A percentile compares a stretch with the other conserved stretches of the same genome.
These are phyloP conservation scores for Numenius arquata DNA, from an alignment of 2,113 vertebrate species.

Conservation along the genomic window DNA sequence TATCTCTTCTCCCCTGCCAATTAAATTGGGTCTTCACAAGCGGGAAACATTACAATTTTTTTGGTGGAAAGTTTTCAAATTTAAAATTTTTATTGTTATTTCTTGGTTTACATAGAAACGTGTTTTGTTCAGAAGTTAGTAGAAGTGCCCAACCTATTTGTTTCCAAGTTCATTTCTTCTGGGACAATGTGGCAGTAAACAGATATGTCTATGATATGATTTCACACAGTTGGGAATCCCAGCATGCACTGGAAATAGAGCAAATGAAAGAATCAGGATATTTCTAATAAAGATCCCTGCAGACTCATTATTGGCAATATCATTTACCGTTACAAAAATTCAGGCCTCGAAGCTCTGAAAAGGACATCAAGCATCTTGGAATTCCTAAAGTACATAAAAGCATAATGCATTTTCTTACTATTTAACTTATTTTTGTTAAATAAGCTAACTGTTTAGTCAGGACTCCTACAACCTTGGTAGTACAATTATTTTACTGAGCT, in stretches of 20 bases:
- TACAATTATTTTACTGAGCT: background rate
- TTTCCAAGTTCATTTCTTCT: slow-evolving; percentile 39
- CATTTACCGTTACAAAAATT: slow-evolving; percentile 44
- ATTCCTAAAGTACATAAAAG: background rate
- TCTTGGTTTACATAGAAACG: background rate
- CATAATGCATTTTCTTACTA: background rate
- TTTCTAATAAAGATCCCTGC: slow-evolving; percentile 47
- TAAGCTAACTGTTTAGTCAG: background rate
- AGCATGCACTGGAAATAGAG: slow-evolving; percentile 52
- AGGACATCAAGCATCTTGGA: background rate
- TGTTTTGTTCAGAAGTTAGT: slow-evolving; percentile 5
- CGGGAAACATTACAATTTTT: background rate
- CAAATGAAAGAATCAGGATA: slow-evolving; percentile 66
- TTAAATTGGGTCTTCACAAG: background rate
- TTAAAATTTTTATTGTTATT: background rate
- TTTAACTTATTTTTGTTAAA: background rate
- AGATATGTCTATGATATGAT: slow-evolving; percentile 77
- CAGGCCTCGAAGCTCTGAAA: background rate
- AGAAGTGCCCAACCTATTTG: background rate
- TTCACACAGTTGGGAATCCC: slow-evolving; percentile 65
- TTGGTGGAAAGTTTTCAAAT: background rate
- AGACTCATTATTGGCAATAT: slow-evolving; percentile 66
- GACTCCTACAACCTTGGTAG: background rate
- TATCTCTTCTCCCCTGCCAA: background rate
- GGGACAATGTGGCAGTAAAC: slow-evolving; percentile 49